These are phyloP conservation scores for Mystacornis crossleyi DNA, from an alignment of 2,113 vertebrate species.

Conservation along the genomic window DNA sequence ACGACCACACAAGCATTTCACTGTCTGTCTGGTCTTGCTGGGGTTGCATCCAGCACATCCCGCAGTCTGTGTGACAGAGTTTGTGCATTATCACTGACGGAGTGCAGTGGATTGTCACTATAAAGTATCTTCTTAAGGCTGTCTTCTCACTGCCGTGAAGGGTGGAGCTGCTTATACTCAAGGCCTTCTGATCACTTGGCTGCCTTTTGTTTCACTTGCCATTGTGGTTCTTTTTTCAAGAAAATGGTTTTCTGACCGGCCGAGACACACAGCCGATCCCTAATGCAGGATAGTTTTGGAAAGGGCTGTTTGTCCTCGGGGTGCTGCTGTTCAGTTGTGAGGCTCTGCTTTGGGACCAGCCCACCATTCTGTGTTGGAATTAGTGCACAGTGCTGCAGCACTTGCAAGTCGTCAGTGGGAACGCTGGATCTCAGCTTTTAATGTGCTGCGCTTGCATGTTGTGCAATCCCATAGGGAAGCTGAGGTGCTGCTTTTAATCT, in stretches of 20 bases:
- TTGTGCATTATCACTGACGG: not conserved
- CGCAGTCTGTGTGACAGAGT: not conserved
- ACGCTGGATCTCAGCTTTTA: not conserved
- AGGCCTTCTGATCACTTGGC: not conserved
- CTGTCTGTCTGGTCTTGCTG: not conserved
- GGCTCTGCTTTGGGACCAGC: not conserved
- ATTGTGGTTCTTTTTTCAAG: not conserved
- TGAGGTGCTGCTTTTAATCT: not conserved
- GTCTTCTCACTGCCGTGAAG: not conserved
- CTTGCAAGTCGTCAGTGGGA: not conserved
- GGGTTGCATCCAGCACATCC: not conserved
- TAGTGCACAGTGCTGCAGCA: accelerated
- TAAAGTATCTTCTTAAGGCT: not conserved
- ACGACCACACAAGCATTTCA: not conserved
- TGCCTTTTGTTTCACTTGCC: not conserved
- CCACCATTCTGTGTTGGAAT: not conserved
- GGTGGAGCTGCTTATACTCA: not conserved
- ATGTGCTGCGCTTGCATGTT: not conserved
- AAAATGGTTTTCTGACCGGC: not conserved
- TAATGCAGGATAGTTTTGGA: not conserved
- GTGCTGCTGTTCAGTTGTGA: not conserved
- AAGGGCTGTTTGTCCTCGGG: not conserved
- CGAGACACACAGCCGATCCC: not conserved
- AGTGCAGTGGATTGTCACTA: not conserved
- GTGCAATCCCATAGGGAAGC: not conserved